Conservation (phyloP, 2,113 vertebrate species). For the Chloroceryle aenea region DNA sequence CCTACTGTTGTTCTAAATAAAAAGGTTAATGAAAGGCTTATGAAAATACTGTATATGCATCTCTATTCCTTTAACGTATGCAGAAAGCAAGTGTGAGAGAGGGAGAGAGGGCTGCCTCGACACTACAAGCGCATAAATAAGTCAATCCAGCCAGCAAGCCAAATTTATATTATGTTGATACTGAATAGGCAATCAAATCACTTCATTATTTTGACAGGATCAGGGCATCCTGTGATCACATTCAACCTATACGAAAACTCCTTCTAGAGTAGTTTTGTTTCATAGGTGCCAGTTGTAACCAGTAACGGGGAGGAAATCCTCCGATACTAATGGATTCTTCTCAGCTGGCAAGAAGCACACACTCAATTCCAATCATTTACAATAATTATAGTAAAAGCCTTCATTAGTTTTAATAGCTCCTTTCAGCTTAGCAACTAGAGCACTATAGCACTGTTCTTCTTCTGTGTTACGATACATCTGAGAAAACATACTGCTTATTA, state of each 20-base stretch:
- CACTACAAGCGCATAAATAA: not conserved
- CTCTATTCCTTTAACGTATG: not conserved
- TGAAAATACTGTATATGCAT: not conserved
- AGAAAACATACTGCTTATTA: constrained; percentile 24
- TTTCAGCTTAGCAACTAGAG: constrained; percentile 26
- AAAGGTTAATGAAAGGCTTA: not conserved
- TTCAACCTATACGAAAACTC: not conserved
- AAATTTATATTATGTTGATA: not conserved
- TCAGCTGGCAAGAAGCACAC: constrained; percentile 12
- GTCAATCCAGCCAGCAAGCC: not conserved
- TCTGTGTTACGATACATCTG: constrained; percentile 27
- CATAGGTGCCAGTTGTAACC: not conserved
- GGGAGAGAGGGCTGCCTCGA: not conserved
- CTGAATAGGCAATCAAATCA: not conserved
- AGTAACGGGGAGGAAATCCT: constrained; percentile 33
- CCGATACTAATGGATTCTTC: constrained; percentile 23
- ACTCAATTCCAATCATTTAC: not conserved
- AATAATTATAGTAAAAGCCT: constrained; percentile 50
- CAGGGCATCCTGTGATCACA: not conserved
- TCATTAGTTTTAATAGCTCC: constrained; percentile 48
- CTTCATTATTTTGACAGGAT: constrained; percentile 36
- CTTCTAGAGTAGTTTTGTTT: constrained; percentile 15
- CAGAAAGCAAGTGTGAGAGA: not conserved
- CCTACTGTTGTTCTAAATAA: not conserved
- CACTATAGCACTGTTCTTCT: not conserved